phyloP scores from a whole-genome alignment of 2,888 invertebrate genomes.

The Watsonalla binaria region DNA sequence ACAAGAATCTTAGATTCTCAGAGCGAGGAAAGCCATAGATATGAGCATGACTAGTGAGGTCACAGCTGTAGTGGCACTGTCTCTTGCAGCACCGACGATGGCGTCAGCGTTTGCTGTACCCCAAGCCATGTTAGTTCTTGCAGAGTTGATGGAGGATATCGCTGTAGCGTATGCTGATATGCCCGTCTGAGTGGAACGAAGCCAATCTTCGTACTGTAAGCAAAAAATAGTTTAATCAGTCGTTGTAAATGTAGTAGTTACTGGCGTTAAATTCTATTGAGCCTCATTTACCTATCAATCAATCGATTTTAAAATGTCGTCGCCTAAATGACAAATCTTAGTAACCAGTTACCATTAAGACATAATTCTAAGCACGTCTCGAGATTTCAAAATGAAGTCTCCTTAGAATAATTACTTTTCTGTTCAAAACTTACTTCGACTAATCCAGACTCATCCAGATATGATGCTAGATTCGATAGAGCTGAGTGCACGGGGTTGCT shows the following conservation, averaged over 20 bases:
- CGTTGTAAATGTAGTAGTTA: neutral
- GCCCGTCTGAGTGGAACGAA: slow-evolving; percentile 38
- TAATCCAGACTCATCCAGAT: slow-evolving; percentile 50
- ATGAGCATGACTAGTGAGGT: slow-evolving; percentile 35
- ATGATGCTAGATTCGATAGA: slow-evolving; percentile 58
- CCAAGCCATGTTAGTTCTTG: slow-evolving; percentile 58
- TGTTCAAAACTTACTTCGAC: slow-evolving; percentile 40
- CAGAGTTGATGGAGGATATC: slow-evolving; percentile 45
- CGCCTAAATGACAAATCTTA: too few relatives aligned
- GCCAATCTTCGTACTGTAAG: slow-evolving; percentile 59
- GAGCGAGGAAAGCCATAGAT: slow-evolving; percentile 9
- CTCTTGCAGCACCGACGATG: slow-evolving; percentile 44
- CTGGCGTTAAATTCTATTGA: neutral
- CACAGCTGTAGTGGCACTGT: slow-evolving; percentile 30
- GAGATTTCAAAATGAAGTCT: too few relatives aligned
- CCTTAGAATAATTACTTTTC: too few relatives aligned
- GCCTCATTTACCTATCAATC: too few relatives aligned
- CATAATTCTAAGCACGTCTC: too few relatives aligned
- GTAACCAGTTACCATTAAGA: too few relatives aligned
- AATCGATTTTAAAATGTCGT: too few relatives aligned
- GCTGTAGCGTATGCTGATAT: slow-evolving; percentile 41
- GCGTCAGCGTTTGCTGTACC: slow-evolving; percentile 50
- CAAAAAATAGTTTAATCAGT: slow-evolving; percentile 2
- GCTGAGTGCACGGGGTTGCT: slow-evolving; percentile 54
- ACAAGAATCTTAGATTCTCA: neutral